Conservation (phyloP, 2,113 vertebrate genomes). For the Megaceryle maxima region DNA sequence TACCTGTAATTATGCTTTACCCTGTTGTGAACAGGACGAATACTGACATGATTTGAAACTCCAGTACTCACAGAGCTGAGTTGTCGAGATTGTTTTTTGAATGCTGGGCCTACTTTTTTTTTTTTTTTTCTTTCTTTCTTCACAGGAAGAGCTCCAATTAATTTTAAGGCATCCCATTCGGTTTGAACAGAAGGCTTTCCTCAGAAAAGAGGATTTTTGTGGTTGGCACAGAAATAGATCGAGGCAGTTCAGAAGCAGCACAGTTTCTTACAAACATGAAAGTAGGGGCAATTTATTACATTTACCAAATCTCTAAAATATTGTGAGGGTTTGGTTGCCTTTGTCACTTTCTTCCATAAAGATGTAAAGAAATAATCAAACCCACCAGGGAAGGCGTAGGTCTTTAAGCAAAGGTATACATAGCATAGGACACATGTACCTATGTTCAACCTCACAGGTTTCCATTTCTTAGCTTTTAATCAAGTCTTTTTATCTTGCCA, state of each 20-base stretch:
- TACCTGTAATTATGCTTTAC: neutral
- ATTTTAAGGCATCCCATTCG: neutral
- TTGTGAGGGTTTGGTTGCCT: neutral
- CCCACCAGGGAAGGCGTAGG: neutral
- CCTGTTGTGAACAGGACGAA: neutral
- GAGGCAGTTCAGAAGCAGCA: neutral
- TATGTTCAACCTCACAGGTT: neutral
- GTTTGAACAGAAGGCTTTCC: neutral
- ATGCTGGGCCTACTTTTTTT: neutral
- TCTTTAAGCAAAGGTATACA: neutral
- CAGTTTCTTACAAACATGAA: neutral
- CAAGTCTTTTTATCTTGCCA: neutral
- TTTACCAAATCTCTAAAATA: neutral
- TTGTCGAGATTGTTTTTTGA: neutral
- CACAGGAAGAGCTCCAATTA: neutral
- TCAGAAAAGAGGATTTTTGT: neutral
- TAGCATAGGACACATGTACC: accelerated
- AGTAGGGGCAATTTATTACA: neutral
- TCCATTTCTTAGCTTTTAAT: neutral
- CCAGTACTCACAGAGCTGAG: neutral
- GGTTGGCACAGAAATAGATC: neutral
- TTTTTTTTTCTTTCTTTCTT: neutral
- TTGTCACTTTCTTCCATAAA: neutral
- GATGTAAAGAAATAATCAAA: neutral
- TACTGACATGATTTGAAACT: neutral